Percentiles rank a stretch among this genome's conserved stretches.
These are phyloP conservation scores for Neodiprion pinetum DNA, from an alignment of 1,140 invertebrate genomes.

Conservation along the genomic window DNA sequence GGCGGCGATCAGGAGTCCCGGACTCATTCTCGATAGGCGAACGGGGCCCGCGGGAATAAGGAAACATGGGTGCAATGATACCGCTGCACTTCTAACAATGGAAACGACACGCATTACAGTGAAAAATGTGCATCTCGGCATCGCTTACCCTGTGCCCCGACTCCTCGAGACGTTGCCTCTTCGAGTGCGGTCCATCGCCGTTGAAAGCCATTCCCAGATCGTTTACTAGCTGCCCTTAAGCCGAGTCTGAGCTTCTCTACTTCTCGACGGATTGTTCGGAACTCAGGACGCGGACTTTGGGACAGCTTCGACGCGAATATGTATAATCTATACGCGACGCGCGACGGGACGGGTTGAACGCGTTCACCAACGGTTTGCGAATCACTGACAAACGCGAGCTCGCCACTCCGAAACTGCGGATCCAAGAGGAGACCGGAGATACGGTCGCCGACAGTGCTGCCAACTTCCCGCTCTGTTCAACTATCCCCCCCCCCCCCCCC, in stretches of 20 bases:
- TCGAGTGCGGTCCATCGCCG: constrained; percentile 64
- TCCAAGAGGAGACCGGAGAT: no score
- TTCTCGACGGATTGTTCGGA: background rate
- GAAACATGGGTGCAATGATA: background rate
- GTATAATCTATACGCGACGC: background rate
- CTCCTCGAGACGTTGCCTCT: constrained; percentile 63
- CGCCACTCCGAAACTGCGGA: background rate
- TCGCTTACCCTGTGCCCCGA: constrained; percentile 62
- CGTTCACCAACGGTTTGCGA: background rate
- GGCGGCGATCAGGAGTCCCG: no score
- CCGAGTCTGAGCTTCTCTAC: background rate
- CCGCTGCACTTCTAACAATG: background rate
- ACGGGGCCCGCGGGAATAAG: no score
- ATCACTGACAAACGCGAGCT: background rate
- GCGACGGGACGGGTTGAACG: background rate
- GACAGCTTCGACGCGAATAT: background rate
- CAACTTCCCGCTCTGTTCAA: no score
- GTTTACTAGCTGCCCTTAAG: background rate
- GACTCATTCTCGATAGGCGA: no score
- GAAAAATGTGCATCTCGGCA: background rate
- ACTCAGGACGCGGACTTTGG: background rate
- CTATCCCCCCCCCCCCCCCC: no score
- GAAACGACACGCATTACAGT: background rate
- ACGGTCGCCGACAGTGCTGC: no score
- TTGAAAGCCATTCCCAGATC: constrained; percentile 62